Base-by-base conservation (phyloP, 2,113 vertebrate genomes). In the Coptodon bakossiorum region DNA sequence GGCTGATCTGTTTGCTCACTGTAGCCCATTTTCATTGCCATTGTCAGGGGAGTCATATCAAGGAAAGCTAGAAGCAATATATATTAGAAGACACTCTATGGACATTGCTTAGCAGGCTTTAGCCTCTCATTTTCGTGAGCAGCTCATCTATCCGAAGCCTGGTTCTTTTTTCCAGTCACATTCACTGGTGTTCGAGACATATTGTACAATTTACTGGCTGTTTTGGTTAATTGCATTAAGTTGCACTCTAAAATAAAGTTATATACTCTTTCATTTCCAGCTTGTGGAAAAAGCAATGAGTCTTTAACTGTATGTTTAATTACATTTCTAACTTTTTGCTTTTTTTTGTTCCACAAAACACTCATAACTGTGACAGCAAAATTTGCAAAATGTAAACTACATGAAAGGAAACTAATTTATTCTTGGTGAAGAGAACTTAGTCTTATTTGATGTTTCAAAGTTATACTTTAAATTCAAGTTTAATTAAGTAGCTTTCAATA, bases 1-100 rank as follows among this genome's bases (percentile, higher is more conserved):
- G 93, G 92, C 89, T 84, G 92, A 88, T 95, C 91, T 94, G 95
- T 95, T 93, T 94, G 95, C 93, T 91, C 94, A 90, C 93, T 19
- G 89, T 90, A 90, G 90, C 93, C 92, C 91, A 86, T 90, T 92
- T 95, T 92, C 93, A 94, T 92, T 91, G 89, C 90, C 90, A 78
- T 86, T 87, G 91, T 88, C 93, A 87, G 86, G 93, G 94, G 93
- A 94, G 86, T 93, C 92, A 31, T 94, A 92, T 13, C 16, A 29
- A 12, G 54, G 63, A 84, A 80, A 66, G 91, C 84, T 59, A 31
- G 88, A 89, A 68, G 91, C 90, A 76, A 87, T 91, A 89, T 93
- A 90, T 91, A 86, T 61, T 63, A 88, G 82, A 85, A 83, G 84
- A 71, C 76, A 73, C 87, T 89, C 84, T 76, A 4, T 83, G 86